Conservation (phyloP, 1,140 invertebrate genomes). For the Formica selysi region DNA sequence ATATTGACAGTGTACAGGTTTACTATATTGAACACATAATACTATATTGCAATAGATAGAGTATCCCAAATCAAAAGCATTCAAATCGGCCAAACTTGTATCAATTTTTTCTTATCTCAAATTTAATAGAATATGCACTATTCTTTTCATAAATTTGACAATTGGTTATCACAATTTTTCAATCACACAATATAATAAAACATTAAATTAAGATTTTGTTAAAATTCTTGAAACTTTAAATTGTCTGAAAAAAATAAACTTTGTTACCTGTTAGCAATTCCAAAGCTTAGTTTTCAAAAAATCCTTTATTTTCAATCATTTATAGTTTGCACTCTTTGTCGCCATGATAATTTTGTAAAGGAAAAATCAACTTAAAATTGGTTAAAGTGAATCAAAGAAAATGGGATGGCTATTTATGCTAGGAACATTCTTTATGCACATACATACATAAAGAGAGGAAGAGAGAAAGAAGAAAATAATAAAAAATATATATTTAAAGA, state of each 20-base stretch:
- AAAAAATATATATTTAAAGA: no score
- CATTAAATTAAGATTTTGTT: background rate
- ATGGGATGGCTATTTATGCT: background rate
- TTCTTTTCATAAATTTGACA: background rate
- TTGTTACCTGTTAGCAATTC: background rate
- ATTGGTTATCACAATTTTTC: background rate
- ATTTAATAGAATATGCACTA: background rate
- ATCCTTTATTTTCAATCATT: background rate
- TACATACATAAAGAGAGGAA: no score
- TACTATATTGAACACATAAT: conserved; percentile 71
- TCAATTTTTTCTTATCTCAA: background rate
- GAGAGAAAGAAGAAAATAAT: no score
- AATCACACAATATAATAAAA: background rate
- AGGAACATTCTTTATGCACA: no score
- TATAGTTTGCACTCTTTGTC: background rate
- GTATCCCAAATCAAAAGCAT: background rate
- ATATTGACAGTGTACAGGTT: conserved; percentile 80
- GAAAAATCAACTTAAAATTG: background rate
- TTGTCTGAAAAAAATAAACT: background rate
- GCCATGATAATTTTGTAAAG: background rate
- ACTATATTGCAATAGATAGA: background rate
- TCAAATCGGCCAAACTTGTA: background rate
- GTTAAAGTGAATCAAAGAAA: background rate
- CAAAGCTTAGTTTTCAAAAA: background rate
- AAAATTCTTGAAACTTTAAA: background rate